Base-by-base conservation (phyloP, 2,113 vertebrate genomes). In the Hydropotes inermis region DNA sequence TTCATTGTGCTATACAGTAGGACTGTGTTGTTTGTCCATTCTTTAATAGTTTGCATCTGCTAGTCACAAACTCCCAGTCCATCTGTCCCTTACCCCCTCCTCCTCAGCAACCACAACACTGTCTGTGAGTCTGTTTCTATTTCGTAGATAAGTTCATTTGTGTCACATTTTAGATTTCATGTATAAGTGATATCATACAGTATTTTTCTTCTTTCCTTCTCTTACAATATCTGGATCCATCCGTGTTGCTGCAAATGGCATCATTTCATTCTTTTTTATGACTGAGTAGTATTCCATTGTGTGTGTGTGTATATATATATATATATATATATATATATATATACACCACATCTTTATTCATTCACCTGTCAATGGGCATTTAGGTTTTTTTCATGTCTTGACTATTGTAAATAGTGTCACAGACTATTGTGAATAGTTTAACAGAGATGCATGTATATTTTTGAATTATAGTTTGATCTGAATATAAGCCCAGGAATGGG, bases 291-390 rank as follows among this genome's bases (percentile, higher is more conserved):
- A 82, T 82, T 82, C 79, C 19, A 21, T 13, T 52, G 16, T 52
- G 47, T 52, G 4, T 36, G 8, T 67, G 5, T 67, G 4, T 67
- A 0, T n/a, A 0, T 17, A 1, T 47, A 2, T 47, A 10, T 30
- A 9, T 27, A 9, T 8, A n/a, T n/a, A n/a, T n/a, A n/a, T 67
- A 0, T n/a, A 0, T 17, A 1, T 47, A 2, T 47, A 10, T 30
- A 9, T 27, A 9, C 4, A 9, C 3, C 7, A 9, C 33, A 83
- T 36, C 81, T 83, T 83, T 83, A 83, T 36, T 3, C 33, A 83
- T 83, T 54, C 33, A 8, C 36, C 33, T 55, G 30, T 55, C 33
- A n/a, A 5, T 54, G 33, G 50, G 23, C 21, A 13, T 52, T n/a
- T 54, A 83, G 50, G 33, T 36, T 55, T 52, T 21, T 54, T 36